Conservation (phyloP, 2,888 invertebrate species). For the Cryptophagus acutangulus region DNA sequence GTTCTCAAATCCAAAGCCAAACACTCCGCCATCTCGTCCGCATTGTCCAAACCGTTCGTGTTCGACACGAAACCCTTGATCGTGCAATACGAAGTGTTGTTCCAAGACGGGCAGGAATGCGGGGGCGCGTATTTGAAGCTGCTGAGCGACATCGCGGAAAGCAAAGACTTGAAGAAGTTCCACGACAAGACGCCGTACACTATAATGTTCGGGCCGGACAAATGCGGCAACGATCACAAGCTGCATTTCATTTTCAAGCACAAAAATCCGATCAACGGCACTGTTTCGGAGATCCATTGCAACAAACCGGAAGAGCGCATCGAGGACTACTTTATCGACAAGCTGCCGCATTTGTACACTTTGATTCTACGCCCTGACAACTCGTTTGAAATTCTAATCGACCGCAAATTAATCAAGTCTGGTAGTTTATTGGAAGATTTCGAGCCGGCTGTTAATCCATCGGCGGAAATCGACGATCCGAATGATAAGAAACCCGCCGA, state of each 20-base stretch:
- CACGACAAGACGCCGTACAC: conserved; percentile 96
- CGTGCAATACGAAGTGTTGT: conserved; percentile 84
- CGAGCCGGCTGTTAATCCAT: conserved; percentile 91
- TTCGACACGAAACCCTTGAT: conserved; percentile 80
- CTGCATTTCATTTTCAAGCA: conserved; percentile 92
- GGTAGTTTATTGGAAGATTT: conserved; percentile 88
- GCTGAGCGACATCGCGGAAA: conserved; percentile 63
- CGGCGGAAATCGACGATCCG: conserved; percentile 90
- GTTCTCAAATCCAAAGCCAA: conserved; percentile 92
- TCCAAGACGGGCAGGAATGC: conserved; percentile 96
- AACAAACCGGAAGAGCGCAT: conserved; percentile 82
- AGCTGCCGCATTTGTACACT: conserved; percentile 84
- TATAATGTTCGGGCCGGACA: conserved; percentile 99
- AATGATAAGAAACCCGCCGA: conserved; percentile 78
- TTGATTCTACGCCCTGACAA: conserved; percentile 75
- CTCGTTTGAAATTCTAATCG: conserved; percentile 73
- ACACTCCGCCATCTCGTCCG: conserved; percentile 88
- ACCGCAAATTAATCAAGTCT: conserved; percentile 76
- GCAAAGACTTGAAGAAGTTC: conserved; percentile 74
- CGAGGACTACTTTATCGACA: conserved; percentile 86
- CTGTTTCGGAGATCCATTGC: conserved; percentile 90
- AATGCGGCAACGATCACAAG: conserved; percentile 95
- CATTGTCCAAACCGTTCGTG: conserved; percentile 71
- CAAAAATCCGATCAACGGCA: conserved; percentile 86
- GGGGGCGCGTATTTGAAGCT: conserved; percentile 98